A percentile compares a stretch with the other conserved stretches of the same genome.
Conservation (phyloP, 2,888 invertebrate genomes). For the Laothoe populi region DNA sequence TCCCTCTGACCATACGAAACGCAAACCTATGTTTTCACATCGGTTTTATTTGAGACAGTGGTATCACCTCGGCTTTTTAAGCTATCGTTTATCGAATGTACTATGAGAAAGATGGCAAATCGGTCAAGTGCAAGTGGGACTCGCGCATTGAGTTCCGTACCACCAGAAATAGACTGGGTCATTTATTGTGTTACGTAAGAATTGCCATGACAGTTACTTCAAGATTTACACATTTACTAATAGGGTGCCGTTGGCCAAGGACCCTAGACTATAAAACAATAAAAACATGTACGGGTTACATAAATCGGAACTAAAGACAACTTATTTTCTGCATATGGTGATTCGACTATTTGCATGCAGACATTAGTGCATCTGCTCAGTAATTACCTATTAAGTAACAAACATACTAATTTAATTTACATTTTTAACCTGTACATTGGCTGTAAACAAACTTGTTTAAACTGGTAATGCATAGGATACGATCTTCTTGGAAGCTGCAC, state of each 20-base stretch:
- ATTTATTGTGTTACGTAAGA: too few species aligned
- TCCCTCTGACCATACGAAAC: too few species aligned
- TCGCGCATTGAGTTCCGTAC: too few species aligned
- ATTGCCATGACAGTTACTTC: too few species aligned
- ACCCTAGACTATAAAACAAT: background rate
- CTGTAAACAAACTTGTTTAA: background rate
- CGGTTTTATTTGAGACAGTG: too few species aligned
- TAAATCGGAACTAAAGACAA: background rate
- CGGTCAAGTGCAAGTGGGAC: too few species aligned
- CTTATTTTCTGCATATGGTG: background rate
- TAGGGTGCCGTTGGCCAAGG: too few species aligned
- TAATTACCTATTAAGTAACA: conserved; percentile 3
- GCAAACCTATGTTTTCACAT: too few species aligned
- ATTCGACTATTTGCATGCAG: background rate
- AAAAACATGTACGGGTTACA: background rate
- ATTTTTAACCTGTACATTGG: background rate
- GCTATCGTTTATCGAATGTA: too few species aligned
- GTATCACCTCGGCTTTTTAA: too few species aligned
- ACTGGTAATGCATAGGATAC: background rate
- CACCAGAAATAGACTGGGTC: too few species aligned
- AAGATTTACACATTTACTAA: too few species aligned
- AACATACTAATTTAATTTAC: conserved; percentile 4
- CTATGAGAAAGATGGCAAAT: background rate
- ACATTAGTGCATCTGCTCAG: background rate
- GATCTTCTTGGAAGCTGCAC: background rate